A percentile compares a stretch with the other conserved stretches of the same genome.
These are phyloP conservation scores for Merodon equestris DNA, from an alignment of 2,888 invertebrate species.

Conservation along the genomic window DNA sequence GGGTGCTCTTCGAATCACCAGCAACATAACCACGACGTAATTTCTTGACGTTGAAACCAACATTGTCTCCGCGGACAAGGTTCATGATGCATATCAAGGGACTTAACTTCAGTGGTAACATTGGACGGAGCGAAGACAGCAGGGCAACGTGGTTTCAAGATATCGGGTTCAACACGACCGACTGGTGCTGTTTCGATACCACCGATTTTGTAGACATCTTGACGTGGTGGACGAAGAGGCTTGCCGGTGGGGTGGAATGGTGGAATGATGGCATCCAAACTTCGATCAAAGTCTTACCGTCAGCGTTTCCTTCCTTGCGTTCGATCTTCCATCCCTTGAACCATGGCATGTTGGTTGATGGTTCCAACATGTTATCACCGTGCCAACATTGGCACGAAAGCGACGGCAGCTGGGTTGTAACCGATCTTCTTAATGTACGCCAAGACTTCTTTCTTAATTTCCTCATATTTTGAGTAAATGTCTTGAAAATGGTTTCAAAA, in stretches of 20 bases:
- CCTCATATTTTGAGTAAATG: too few species aligned
- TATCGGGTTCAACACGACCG: conserved; percentile 99
- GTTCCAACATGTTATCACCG: conserved; percentile 99
- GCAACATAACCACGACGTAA: conserved; percentile 99
- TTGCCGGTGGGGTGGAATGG: conserved; percentile 97
- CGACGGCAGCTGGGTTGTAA: conserved; percentile 97
- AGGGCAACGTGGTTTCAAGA: conserved; percentile 96
- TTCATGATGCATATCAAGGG: conserved; percentile 99
- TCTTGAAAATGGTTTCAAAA: too few species aligned
- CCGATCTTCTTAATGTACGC: conserved; percentile 99
- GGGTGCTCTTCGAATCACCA: conserved; percentile 98
- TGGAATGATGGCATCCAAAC: conserved; percentile 97
- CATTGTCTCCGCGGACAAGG: conserved; percentile 99
- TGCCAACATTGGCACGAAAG: conserved; percentile 99
- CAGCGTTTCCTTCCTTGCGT: conserved; percentile 95
- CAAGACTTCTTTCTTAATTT: conserved; percentile 99
- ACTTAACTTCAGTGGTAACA: conserved; percentile 99
- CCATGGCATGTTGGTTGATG: conserved; percentile 96
- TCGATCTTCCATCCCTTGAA: conserved; percentile 98
- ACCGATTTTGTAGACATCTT: conserved; percentile 99
- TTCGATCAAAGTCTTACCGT: conserved; percentile 97
- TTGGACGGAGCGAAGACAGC: conserved; percentile 98
- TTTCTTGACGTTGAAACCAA: conserved; percentile 99
- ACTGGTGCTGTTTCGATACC: conserved; percentile 99
- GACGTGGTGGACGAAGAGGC: conserved; percentile 98